Evolutionary conservation across 2,888 invertebrate species (phyloP).

Genomic region (Cephonodes hylas): DNA sequence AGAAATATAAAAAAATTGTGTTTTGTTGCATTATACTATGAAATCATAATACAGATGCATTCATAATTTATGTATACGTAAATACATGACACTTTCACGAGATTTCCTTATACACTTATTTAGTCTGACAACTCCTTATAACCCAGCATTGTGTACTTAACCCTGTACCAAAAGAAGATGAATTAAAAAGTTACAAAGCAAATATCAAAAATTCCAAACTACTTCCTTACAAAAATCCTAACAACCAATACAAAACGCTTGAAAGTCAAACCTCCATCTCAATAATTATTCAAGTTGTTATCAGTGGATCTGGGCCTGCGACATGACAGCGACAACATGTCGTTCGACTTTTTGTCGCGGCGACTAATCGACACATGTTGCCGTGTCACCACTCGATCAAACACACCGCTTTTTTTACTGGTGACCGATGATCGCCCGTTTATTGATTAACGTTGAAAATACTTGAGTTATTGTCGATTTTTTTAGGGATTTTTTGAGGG

Average conservation of each 20-base stretch:
- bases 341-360: conserved; percentile 59
- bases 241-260: not conserved
- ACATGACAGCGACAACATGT: conserved; percentile 69
- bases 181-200: no score
- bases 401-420: conserved; percentile 38
- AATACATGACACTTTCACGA: no score
- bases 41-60: no score
- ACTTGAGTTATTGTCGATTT: not conserved
- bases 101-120: no score
- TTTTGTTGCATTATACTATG: no score
- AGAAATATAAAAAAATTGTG: no score
- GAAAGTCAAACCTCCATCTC: conserved; percentile 22
- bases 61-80: no score
- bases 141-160: no score
- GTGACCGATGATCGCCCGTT: conserved; percentile 2
- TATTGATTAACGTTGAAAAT: conserved; percentile 2
- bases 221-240: not conserved
- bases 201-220: no score
- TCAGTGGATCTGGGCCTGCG: conserved; percentile 35
- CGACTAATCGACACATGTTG: conserved; percentile 66
- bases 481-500: not conserved
- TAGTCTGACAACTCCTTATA: no score
- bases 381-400: conserved; percentile 45
- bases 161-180: no score
- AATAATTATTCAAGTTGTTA: conserved; percentile 68